Evolutionary conservation across 2,888 invertebrate species (phyloP).

Genomic region (Lasioglossum calceatum): DNA sequence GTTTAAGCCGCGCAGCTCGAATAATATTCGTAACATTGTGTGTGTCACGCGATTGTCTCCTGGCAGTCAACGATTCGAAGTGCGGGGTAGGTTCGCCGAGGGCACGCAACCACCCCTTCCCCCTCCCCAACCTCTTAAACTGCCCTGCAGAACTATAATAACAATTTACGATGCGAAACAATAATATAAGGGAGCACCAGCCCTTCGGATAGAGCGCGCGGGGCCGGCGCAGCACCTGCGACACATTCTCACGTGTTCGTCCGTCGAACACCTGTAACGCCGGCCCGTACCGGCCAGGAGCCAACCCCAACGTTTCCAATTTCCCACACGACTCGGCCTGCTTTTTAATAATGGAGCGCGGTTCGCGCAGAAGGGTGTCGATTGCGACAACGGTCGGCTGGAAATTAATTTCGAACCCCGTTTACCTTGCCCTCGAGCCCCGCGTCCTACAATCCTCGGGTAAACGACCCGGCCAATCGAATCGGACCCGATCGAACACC

Average conservation of each 20-base stretch:
- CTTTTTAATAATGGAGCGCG: constrained; percentile 36
- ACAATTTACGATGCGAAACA: constrained; percentile 76
- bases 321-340: constrained; percentile 66
- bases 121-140: constrained; percentile 30
- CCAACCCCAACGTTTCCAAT: constrained; percentile 65
- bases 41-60: neutral
- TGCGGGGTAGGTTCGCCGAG: neutral
- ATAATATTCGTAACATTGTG: neutral
- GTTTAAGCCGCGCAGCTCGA: neutral
- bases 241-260: constrained; percentile 81
- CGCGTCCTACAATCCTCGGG: neutral
- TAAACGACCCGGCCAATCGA: neutral
- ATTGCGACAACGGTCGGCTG: constrained; percentile 24
- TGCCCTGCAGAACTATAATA: constrained; percentile 62
- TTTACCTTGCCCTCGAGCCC: neutral
- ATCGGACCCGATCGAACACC: neutral
- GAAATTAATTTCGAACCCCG: constrained; percentile 15
- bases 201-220: constrained; percentile 27
- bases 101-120: neutral
- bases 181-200: constrained; percentile 68
- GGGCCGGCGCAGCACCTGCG: constrained; percentile 78
- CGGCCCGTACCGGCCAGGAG: constrained; percentile 47
- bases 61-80: neutral
- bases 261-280: constrained; percentile 80
- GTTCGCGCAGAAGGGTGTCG: constrained; percentile 29